These are phyloP conservation scores for Yponomeuta malinellus DNA, from an alignment of 2,888 invertebrate species.

Conservation along the genomic window DNA sequence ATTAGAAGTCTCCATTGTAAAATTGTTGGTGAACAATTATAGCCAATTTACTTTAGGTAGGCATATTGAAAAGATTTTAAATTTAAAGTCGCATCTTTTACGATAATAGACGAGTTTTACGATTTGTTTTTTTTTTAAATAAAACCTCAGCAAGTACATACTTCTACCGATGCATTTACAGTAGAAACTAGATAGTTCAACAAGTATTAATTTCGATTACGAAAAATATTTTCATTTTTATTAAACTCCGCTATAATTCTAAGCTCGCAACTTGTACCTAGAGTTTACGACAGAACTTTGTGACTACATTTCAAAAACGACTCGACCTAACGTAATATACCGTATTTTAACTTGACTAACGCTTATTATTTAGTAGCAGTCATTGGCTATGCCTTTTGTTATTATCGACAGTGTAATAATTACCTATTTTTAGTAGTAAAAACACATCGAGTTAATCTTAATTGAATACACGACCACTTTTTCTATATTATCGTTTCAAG, in stretches of 20 bases:
- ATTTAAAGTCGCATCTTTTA: too few species aligned
- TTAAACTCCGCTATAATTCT: constrained; percentile 26
- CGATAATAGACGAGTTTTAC: too few species aligned
- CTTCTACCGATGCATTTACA: neutral
- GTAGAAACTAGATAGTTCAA: constrained; percentile 25
- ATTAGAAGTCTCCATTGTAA: neutral
- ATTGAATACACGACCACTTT: neutral
- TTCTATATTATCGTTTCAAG: neutral
- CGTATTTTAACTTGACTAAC: neutral
- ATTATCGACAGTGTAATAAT: neutral
- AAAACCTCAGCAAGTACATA: too few species aligned
- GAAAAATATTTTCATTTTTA: constrained; percentile 23
- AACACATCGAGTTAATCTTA: neutral
- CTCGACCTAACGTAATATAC: constrained; percentile 14
- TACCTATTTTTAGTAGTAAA: neutral
- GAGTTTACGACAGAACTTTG: constrained; percentile 19
- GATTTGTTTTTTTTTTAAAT: too few species aligned
- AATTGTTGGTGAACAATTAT: neutral
- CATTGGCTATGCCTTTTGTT: constrained; percentile 8
- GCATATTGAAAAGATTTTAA: too few species aligned
- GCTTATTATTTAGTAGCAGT: constrained; percentile 6
- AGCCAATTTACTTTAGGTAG: too few species aligned
- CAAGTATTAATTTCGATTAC: constrained; percentile 18
- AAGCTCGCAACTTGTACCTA: constrained; percentile 57
- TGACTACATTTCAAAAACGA: constrained; percentile 4